Percentiles rank a stretch among this genome's conserved stretches.
Evolutionary conservation across 2,113 vertebrate genomes (phyloP).

Genomic region (Entosphenus tridentatus): DNA sequence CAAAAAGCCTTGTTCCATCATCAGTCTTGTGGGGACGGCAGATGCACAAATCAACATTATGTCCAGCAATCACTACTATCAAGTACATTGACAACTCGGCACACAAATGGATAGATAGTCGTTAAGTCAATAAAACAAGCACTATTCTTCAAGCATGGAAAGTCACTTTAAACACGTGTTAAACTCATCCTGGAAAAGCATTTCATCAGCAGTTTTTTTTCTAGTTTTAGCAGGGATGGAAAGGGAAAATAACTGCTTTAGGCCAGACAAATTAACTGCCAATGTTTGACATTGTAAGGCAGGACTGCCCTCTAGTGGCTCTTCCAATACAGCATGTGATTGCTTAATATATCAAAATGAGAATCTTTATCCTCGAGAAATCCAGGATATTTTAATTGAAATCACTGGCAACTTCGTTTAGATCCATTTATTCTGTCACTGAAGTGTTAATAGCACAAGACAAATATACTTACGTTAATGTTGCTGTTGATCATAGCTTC

Average conservation of each 20-base stretch:
- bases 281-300: not conserved
- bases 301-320: not conserved
- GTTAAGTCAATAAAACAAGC: not conserved
- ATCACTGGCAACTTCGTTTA: not conserved
- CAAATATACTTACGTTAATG: conserved; percentile 54
- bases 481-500: conserved; percentile 97
- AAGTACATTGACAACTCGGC: too few relatives aligned
- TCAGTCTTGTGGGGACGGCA: not conserved
- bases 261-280: too few relatives aligned
- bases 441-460: not conserved
- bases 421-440: not conserved
- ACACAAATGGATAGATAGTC: too few relatives aligned
- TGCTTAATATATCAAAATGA: not conserved
- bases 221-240: too few relatives aligned
- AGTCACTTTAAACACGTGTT: not conserved
- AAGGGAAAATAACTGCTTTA: too few relatives aligned
- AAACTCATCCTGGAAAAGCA: not conserved
- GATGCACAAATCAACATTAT: too few relatives aligned
- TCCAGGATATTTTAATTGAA: not conserved
- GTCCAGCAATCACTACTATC: too few relatives aligned
- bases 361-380: not conserved
- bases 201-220: too few relatives aligned
- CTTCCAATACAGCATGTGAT: not conserved
- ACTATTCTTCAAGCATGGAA: not conserved
- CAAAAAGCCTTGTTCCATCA: not conserved